Evolutionary conservation across 2,113 vertebrate species (phyloP).

Genomic region (Paedocypris sp.): DNA sequence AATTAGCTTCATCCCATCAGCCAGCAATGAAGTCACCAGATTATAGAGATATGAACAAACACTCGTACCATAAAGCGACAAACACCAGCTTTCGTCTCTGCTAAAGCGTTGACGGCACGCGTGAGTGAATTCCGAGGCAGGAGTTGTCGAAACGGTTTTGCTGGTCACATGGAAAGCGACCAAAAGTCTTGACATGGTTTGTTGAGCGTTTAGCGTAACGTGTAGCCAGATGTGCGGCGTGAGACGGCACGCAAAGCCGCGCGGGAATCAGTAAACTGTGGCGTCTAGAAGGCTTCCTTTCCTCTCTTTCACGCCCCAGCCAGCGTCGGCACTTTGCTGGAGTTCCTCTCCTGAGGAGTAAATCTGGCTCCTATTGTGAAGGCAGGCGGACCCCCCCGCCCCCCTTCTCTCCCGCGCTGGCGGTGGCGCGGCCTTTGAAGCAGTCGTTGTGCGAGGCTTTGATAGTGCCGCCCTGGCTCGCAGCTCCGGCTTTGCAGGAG

Average conservation of each 20-base stretch:
- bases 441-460: slow-evolving; percentile 74
- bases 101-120: too few relatives aligned
- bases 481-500: slow-evolving; percentile 56
- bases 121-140: too few relatives aligned
- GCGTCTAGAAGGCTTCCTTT: slow-evolving; percentile 59
- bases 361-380: slow-evolving; percentile 39
- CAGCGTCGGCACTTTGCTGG: slow-evolving; percentile 29
- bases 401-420: slow-evolving; percentile 46
- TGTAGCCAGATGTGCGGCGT: slow-evolving; percentile 41
- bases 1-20: too few relatives aligned
- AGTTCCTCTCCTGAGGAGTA: slow-evolving; percentile 32
- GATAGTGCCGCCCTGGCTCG: slow-evolving; percentile 64
- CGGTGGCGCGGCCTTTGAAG: slow-evolving; percentile 75
- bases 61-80: too few relatives aligned
- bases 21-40: too few relatives aligned
- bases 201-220: too few relatives aligned
- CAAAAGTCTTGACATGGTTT: too few relatives aligned
- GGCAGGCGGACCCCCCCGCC: slow-evolving; percentile 18
- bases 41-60: too few relatives aligned
- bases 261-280: slow-evolving; percentile 52
- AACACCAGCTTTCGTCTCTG: too few relatives aligned
- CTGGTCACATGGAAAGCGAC: too few relatives aligned
- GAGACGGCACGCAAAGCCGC: slow-evolving; percentile 52
- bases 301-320: slow-evolving; percentile 13
- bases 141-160: too few relatives aligned